Percentiles rank a stretch among this genome's conserved stretches.
phyloP scores from a whole-genome alignment of 2,888 invertebrate genomes.

The Tryphoninae sp. region DNA sequence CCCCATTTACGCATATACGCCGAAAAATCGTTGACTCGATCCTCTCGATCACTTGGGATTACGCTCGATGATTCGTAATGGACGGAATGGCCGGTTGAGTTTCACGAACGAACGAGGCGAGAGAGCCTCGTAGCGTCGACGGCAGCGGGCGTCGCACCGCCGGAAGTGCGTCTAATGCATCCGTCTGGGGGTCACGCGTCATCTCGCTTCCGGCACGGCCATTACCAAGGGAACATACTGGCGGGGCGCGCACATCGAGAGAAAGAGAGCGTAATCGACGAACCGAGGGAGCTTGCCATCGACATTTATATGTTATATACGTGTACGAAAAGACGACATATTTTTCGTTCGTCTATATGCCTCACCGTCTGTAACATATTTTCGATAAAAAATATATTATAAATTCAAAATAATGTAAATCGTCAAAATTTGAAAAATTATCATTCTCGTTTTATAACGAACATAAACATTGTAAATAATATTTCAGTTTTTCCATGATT shows the following conservation, averaged over 20 bases:
- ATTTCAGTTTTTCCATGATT: too few species aligned
- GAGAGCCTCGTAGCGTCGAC: slow-evolving; percentile 57
- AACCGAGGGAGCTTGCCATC: slow-evolving; percentile 30
- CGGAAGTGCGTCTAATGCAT: slow-evolving; percentile 86
- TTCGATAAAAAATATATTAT: too few species aligned
- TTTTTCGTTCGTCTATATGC: too few species aligned
- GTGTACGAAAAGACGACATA: too few species aligned
- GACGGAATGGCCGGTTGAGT: slow-evolving; percentile 66
- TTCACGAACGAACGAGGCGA: slow-evolving; percentile 66
- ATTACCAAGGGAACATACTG: slow-evolving; percentile 74
- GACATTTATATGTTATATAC: slow-evolving; percentile 5
- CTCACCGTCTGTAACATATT: too few species aligned
- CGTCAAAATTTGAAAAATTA: too few species aligned
- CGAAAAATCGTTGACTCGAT: slow-evolving; percentile 14
- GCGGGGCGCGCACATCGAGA: slow-evolving; percentile 5
- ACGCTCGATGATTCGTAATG: slow-evolving; percentile 70
- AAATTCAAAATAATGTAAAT: too few species aligned
- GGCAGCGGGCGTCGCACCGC: slow-evolving; percentile 78
- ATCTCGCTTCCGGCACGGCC: slow-evolving; percentile 79
- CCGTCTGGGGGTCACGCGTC: slow-evolving; percentile 82
- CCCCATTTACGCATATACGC: background rate
- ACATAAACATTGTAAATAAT: too few species aligned
- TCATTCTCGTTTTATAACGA: too few species aligned
- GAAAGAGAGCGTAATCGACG: slow-evolving; percentile 26
- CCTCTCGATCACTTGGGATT: slow-evolving; percentile 55